Base-by-base conservation (phyloP, 1,140 invertebrate genomes). In the Bradysia coprophila region DNA sequence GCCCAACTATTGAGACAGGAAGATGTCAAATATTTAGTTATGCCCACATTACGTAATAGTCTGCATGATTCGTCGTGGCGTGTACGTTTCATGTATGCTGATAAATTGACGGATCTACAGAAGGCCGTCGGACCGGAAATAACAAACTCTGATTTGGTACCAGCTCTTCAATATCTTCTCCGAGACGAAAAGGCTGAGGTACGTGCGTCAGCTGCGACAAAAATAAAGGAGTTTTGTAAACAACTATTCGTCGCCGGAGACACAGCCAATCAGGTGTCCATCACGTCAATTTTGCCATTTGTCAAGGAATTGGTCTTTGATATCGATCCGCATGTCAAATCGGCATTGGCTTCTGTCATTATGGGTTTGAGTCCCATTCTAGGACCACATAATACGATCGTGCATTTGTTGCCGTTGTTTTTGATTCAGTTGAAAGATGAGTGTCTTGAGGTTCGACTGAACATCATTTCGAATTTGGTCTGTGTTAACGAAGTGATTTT, bases 141-240 rank as follows among this genome's bases (percentile, higher is more conserved):
- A 21, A 92, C 94, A 20, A 84, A 91, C 53, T 81, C 81, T 2
- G 92, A 98, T 60, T 67, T 98, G 40, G 91, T 98, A 4, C 82
- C 84, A 45, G 90, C 92, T 43, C 97, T 96, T 68, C 82, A 85
- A 57, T 80, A 81, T 49, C 67, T 98, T 36, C 68, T 98, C 15
- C 98, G 98, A 63, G 96, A 99, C 63, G 81, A 85, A 24, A 96
- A 99, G 62, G 94, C 94, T 5, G 96, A 99, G 70, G 95, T 99
- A 0, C 72, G 94, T 46, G 92, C 94, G 3, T 92, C 92, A 1
- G 93, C 96, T 5, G 91, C 95, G 15, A 83, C 91, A 49, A 98
- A 98, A 69, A 73, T 77, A 0, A 76, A 76, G 65, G 94, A 98
- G 58, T 99, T 99, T 63, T 98, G 93, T 64, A 83, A 90, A 62